Evolutionary conservation across 1,140 invertebrate genomes (phyloP).

Genomic region (Monomorium pharaonis): DNA sequence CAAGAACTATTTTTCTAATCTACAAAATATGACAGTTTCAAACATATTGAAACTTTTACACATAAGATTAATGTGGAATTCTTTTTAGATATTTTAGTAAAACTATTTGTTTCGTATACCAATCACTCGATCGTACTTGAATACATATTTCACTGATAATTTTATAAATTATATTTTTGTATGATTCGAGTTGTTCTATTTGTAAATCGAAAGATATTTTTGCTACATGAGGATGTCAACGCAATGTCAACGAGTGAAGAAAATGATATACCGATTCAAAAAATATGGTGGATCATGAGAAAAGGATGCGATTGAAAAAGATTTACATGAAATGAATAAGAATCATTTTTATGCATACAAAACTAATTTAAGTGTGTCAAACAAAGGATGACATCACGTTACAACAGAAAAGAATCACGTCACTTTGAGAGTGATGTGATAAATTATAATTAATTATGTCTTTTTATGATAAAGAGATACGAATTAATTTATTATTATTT

Average conservation of each 20-base stretch:
- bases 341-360: slow-evolving; percentile 6
- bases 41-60: too few species aligned
- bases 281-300: neutral
- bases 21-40: too few species aligned
- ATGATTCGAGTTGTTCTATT: neutral
- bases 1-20: too few species aligned
- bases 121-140: neutral
- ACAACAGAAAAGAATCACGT: neutral
- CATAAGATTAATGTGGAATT: too few species aligned
- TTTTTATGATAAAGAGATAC: neutral
- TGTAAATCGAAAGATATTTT: neutral
- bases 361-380: neutral
- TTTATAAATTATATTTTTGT: neutral
- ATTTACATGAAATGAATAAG: too few species aligned
- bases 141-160: neutral
- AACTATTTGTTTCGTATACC: too few species aligned
- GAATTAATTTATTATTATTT: neutral
- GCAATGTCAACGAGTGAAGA: neutral
- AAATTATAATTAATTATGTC: neutral
- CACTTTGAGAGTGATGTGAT: neutral
- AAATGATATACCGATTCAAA: neutral
- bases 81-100: too few species aligned
- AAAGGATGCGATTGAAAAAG: neutral
- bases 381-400: slow-evolving; percentile 7
- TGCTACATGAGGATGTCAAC: neutral